These are phyloP conservation scores for Drosophila phalerata DNA, from an alignment of 2,888 invertebrate genomes.

Conservation along the genomic window DNA sequence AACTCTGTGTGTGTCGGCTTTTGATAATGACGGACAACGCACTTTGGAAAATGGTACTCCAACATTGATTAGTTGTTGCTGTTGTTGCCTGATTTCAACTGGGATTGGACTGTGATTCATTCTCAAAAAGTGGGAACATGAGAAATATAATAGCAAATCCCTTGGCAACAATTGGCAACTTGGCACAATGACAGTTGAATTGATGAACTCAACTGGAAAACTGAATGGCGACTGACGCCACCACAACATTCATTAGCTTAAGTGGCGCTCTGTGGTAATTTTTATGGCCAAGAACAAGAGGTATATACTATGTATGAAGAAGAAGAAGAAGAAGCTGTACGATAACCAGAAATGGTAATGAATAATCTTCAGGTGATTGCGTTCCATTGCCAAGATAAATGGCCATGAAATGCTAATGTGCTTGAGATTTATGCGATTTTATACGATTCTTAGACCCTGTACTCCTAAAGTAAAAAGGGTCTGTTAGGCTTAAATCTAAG, in stretches of 20 bases:
- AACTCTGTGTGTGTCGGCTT: slow-evolving; percentile 33
- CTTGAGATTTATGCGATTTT: slow-evolving; percentile 49
- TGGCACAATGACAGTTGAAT: slow-evolving; percentile 44
- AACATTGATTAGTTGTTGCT: slow-evolving; percentile 78
- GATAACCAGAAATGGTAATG: slow-evolving; percentile 52
- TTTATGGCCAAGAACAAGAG: slow-evolving; percentile 50
- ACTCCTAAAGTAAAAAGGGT: neutral
- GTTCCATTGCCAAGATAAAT: slow-evolving; percentile 63
- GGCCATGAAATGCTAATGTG: slow-evolving; percentile 74
- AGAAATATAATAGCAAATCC: slow-evolving; percentile 31
- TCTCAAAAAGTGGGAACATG: slow-evolving; percentile 11
- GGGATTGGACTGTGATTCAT: neutral
- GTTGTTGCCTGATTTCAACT: slow-evolving; percentile 2
- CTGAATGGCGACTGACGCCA: slow-evolving; percentile 21
- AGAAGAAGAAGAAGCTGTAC: neutral
- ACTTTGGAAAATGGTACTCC: slow-evolving; percentile 65
- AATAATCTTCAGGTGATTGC: slow-evolving; percentile 81
- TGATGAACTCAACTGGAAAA: slow-evolving; percentile 51
- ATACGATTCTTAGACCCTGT: slow-evolving; percentile 12
- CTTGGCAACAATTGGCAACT: slow-evolving; percentile 22
- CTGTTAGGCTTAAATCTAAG: too few species aligned
- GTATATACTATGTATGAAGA: neutral
- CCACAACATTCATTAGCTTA: slow-evolving; percentile 83
- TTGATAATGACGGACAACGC: slow-evolving; percentile 62
- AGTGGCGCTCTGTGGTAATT: slow-evolving; percentile 81